Base-by-base conservation (phyloP, 2,888 invertebrate genomes). In the Adineta ricciae region DNA sequence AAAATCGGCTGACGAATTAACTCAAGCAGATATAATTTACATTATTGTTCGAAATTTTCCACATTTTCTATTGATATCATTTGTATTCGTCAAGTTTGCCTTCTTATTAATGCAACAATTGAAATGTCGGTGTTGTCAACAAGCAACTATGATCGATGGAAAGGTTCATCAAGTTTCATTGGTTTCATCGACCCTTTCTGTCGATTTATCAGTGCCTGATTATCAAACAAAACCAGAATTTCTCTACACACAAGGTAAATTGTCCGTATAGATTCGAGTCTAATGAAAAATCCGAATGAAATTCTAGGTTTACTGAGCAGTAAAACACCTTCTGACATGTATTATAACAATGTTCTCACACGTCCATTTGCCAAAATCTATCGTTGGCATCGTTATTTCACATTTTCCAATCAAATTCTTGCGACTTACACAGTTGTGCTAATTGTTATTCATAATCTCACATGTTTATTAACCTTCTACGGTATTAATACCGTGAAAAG, bases 351-450 rank as follows among this genome's bases (percentile, higher is more conserved):
- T 78, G 24, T 41, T 8, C 24, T 78, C 24, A 78, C 78, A 8
- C 78, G 78, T 78, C 24, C 78, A 41, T 78, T 78, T 41, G 24
- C 78, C 2, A 41, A 78, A 38, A 78, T 78, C 8, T 78, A 78
- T 78, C 78, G 41, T 41, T 78, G 78, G 41, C 78, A 78, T 78
- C 78, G 78, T 78, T 78, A 78, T 78, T 78, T 78, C 41, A 78
- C 78, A 78, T 78, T n/a, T 78, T 78, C 78, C 9, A 78, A 24
- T 16, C 78, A 78, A 78, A 24, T 78, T 1, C n/a, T 78, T 5
- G 24, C n/a, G 24, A 78, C 78, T 21, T 78, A 78, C n/a, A 78
- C 78, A 11, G 78, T 78, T 78, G 78, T 78, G 3, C 1, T 78
- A 19, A 24, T 78, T 38, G 38, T 78, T 41, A 41, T 78, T 41